Evolutionary conservation across 92 coral and sea anemone species (phyloP).

Genomic region (Montipora capitata): DNA sequence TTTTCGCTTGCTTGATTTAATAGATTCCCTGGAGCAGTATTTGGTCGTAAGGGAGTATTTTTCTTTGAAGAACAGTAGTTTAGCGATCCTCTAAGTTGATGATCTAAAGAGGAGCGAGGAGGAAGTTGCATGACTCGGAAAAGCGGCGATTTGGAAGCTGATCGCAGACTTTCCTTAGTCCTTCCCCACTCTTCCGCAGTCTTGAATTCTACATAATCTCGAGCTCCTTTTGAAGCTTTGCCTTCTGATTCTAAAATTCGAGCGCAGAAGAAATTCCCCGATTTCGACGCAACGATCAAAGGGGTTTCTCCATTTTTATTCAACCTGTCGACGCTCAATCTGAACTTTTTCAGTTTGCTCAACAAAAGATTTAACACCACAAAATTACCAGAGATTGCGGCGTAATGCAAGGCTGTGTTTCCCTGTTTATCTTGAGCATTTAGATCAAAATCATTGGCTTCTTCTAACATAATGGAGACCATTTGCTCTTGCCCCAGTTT

Average conservation of each 20-base stretch:
- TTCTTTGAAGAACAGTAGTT: conserved; percentile 19
- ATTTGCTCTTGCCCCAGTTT: conserved; percentile 86
- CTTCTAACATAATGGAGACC: conserved; percentile 83
- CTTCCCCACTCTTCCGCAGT: conserved; percentile 89
- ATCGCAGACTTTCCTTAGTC: conserved; percentile 77
- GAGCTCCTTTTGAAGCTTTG: conserved; percentile 83
- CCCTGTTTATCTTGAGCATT: conserved; percentile 81
- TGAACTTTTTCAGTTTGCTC: conserved; percentile 71
- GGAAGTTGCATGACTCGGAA: conserved; percentile 72
- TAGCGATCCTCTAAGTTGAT: conserved; percentile 2
- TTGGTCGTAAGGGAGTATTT: conserved; percentile 44
- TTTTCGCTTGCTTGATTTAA: conserved; percentile 18
- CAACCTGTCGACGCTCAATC: conserved; percentile 80
- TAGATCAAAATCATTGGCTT: conserved; percentile 81
- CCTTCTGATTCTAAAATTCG: conserved; percentile 87
- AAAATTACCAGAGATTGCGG: conserved; percentile 86
- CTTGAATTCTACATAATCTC: conserved; percentile 76
- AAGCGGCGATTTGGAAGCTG: conserved; percentile 80
- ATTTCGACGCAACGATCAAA: conserved; percentile 82
- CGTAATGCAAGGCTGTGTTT: conserved; percentile 89
- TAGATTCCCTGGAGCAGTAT: conserved; percentile 77
- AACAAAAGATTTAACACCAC: conserved; percentile 82
- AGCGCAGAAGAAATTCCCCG: conserved; percentile 81
- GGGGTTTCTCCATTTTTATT: conserved; percentile 91
- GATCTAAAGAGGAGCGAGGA: conserved; percentile 42